Evolutionary conservation across 2,113 vertebrate genomes (phyloP).

Genomic region (Nothoprocta perdicaria): DNA sequence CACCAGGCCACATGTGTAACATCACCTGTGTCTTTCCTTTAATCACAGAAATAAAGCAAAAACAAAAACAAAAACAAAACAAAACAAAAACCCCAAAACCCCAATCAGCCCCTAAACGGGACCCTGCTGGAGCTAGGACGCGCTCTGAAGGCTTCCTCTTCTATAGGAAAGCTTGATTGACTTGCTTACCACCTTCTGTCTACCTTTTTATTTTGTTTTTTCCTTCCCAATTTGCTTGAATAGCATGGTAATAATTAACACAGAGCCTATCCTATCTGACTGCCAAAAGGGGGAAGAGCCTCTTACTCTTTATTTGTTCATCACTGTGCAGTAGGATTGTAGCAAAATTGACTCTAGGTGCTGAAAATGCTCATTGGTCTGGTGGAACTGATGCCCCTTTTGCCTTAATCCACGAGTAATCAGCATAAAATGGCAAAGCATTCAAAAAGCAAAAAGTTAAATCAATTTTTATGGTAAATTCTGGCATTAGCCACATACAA

Average conservation of each 20-base stretch:
- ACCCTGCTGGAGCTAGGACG: background rate
- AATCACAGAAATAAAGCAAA: background rate
- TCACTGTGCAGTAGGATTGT: background rate
- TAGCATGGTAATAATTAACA: background rate
- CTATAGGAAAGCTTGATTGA: background rate
- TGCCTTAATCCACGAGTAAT: background rate
- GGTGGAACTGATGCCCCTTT: background rate
- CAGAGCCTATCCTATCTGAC: background rate
- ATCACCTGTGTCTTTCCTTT: background rate
- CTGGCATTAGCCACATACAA: background rate
- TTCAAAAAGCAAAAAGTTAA: background rate
- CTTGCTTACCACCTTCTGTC: background rate
- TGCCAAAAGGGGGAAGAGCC: background rate
- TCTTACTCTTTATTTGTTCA: background rate
- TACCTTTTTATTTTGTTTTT: background rate
- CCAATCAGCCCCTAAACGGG: background rate
- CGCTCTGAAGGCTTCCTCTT: background rate
- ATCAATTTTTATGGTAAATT: background rate
- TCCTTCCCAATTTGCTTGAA: background rate
- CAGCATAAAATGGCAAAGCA: background rate
- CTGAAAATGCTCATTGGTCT: background rate
- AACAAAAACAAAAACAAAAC: too few species aligned
- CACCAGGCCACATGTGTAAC: background rate
- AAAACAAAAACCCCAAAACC: background rate
- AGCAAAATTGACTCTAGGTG: background rate